These are phyloP conservation scores for Melanotus villosus DNA, from an alignment of 2,888 invertebrate genomes.

Conservation along the genomic window DNA sequence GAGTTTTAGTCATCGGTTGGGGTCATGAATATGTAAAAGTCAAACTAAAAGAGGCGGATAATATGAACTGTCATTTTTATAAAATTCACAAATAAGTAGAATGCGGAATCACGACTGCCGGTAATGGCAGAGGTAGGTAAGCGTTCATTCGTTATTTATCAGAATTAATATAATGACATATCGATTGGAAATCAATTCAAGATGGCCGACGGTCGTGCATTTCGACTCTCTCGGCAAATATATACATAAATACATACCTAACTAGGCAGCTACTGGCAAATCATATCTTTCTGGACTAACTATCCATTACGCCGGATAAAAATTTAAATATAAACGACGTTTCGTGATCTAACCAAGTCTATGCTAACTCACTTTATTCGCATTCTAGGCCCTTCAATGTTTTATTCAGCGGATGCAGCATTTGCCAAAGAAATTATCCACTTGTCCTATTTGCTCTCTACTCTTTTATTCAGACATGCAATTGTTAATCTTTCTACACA, in stretches of 20 bases:
- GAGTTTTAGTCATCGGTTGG: conserved; percentile 12
- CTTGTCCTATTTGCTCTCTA: conserved; percentile 64
- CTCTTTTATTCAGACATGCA: conserved; percentile 61
- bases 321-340: conserved; percentile 62
- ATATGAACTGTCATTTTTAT: conserved; percentile 51
- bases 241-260: conserved; percentile 64
- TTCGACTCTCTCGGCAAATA: conserved; percentile 60
- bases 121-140: conserved; percentile 54
- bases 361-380: conserved; percentile 53
- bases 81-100: conserved; percentile 50
- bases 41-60: conserved; percentile 50
- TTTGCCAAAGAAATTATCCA: conserved; percentile 66
- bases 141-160: conserved; percentile 58
- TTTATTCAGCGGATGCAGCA: conserved; percentile 63
- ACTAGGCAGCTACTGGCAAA: conserved; percentile 62
- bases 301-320: conserved; percentile 59
- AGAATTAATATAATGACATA: conserved; percentile 66
- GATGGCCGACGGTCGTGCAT: conserved; percentile 61
- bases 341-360: conserved; percentile 58
- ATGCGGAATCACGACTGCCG: conserved; percentile 53
- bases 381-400: conserved; percentile 55
- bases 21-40: conserved; percentile 56
- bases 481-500: conserved; percentile 61
- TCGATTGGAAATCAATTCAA: conserved; percentile 65
- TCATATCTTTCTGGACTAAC: conserved; percentile 60